Percentiles rank a stretch among this genome's conserved stretches.
These are phyloP conservation scores for Ochlodes sylvanus DNA, from an alignment of 2,888 invertebrate species.

Conservation along the genomic window DNA sequence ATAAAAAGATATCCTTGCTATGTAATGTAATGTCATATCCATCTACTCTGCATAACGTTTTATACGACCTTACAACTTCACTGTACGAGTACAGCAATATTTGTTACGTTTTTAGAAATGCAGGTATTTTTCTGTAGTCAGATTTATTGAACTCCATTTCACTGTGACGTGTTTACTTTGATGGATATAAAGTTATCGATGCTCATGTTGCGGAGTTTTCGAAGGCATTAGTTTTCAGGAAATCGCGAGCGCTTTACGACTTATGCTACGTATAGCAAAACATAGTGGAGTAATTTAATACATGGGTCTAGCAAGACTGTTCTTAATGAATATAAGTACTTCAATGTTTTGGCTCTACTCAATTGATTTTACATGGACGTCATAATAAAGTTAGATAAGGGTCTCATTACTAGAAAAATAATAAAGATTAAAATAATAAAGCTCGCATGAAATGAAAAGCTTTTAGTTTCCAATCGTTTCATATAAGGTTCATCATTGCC, in stretches of 20 bases:
- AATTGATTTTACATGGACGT: constrained; percentile 14
- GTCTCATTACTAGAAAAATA: too few relatives aligned
- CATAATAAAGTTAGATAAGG: too few relatives aligned
- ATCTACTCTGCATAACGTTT: too few relatives aligned
- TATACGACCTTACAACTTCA: background rate
- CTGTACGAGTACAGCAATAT: background rate
- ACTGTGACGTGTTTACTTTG: constrained; percentile 10
- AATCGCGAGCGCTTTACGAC: constrained; percentile 20
- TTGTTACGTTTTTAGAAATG: background rate
- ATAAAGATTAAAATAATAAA: too few relatives aligned
- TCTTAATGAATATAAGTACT: constrained; percentile 20
- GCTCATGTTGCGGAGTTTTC: constrained; percentile 14
- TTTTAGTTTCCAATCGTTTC: too few relatives aligned
- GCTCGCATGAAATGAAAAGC: too few relatives aligned
- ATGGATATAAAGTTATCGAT: constrained; percentile 21
- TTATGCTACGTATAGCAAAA: constrained; percentile 16
- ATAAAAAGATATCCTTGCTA: too few relatives aligned
- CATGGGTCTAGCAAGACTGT: constrained; percentile 12
- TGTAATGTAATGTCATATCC: too few relatives aligned
- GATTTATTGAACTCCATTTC: constrained; percentile 14
- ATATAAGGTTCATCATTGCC: too few relatives aligned
- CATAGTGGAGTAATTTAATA: constrained; percentile 24
- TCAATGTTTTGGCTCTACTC: constrained; percentile 17
- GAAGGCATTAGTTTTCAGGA: constrained; percentile 10
- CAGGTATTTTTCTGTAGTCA: constrained; percentile 12